Evolutionary conservation across 2,113 vertebrate genomes (phyloP), one percentile per base, ranked within the genome.

Genomic region (Sprattus sprattus): DNA sequence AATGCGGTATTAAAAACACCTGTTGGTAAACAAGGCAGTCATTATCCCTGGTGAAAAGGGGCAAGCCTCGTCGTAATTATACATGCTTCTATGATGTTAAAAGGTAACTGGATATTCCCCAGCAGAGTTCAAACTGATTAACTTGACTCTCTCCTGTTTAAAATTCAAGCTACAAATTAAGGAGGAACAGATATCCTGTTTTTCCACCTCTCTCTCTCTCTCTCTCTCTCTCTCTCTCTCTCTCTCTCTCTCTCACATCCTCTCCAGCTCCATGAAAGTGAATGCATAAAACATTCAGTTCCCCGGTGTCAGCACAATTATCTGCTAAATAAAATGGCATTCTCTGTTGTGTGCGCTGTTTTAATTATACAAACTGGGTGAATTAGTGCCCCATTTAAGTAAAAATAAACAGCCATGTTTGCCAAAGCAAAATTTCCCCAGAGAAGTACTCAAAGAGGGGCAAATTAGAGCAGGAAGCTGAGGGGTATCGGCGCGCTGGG

Each of bases 261-360:
- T 85, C 89, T 86, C 88, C 93, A 96, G 96, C 96, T 96, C 95
- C 96, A 95, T 94, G 94, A 96, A 96, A 95, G 96, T 95, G 96
- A 95, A 96, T 97, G 96, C 96, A 97, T 96, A 96, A 97, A 97
- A 97, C 96, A 95, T 95, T 94, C 92, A 90, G 89, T 95, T 97
- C 97, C 64, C 97, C 94, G 94, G 96, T 95, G 97, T 97, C 95
- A 95, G 96, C 96, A 97, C 97, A 99, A 99, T 99, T 98, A 99
- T 96, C 95, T 94, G 96, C 96, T 97, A 97, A 99, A 98, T 98
- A 97, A 98, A 99, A 97, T 95, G 96, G 97, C 95, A 94, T 93
- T 92, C 94, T 95, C 93, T 93, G 96, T 93, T 96, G 96, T 95
- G 95, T 90, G 93, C 96, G 95, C 96, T 95, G 95, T 97, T 98